phyloP scores from a whole-genome alignment of 1,140 invertebrate genomes.

The Drosophila tristis region DNA sequence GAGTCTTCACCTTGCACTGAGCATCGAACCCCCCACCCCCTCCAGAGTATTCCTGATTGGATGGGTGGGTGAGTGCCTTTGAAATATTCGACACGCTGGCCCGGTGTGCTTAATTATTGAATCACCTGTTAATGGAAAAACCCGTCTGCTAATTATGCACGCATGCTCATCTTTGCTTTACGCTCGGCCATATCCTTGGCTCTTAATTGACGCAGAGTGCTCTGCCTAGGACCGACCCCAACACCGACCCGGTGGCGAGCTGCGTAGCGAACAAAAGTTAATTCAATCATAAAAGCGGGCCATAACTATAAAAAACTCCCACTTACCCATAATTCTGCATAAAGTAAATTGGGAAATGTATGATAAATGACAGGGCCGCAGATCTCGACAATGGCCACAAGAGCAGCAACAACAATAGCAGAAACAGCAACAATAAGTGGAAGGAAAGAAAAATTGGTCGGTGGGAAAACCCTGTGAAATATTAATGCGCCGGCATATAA shows the following conservation, averaged over 20 bases:
- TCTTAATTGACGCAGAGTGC: conserved; percentile 53
- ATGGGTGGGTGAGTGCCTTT: conserved; percentile 18
- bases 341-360: conserved; percentile 66
- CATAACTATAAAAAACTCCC: conserved; percentile 56
- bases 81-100: conserved; percentile 48
- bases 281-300: conserved; percentile 69
- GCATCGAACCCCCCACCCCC: not conserved
- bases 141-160: conserved; percentile 62
- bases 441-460: conserved; percentile 55
- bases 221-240: too few species aligned
- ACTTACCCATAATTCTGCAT: conserved; percentile 43
- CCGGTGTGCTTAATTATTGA: conserved; percentile 63
- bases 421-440: conserved; percentile 11
- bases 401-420: conserved; percentile 16
- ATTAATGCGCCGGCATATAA: conserved; percentile 80
- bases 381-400: conserved; percentile 8
- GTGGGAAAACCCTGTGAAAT: conserved; percentile 70
- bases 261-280: conserved; percentile 53
- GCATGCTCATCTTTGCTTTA: conserved; percentile 30
- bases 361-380: conserved; percentile 57
- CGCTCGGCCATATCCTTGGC: not conserved
- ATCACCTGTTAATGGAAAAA: conserved; percentile 73
- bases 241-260: too few species aligned
- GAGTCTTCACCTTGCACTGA: not conserved
- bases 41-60: not conserved